These are phyloP conservation scores for Alitta virens DNA, from an alignment of 2,888 invertebrate species.

Conservation along the genomic window DNA sequence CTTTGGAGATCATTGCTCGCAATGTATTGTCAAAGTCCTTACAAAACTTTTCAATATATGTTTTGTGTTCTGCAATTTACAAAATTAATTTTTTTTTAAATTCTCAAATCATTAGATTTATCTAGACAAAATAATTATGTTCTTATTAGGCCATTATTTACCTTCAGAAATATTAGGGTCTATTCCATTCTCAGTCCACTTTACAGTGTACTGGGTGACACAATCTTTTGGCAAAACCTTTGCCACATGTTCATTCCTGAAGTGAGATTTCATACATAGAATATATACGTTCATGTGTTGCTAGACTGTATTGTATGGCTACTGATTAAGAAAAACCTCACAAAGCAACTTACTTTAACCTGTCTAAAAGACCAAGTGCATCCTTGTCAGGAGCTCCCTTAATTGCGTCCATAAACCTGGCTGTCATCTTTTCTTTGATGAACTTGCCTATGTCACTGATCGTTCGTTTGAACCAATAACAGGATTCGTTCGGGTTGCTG, in stretches of 20 bases:
- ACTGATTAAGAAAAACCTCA: too few species aligned
- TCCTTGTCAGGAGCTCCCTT: neutral
- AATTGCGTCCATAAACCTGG: neutral
- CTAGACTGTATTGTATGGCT: too few species aligned
- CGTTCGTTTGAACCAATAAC: conserved; percentile 1
- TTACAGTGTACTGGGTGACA: neutral
- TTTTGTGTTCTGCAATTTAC: neutral
- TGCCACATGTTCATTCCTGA: neutral
- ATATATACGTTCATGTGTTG: too few species aligned
- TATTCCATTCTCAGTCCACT: neutral
- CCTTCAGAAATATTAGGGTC: neutral
- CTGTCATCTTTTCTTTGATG: neutral
- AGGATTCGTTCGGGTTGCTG: neutral
- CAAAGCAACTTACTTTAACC: too few species aligned
- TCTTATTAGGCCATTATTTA: neutral
- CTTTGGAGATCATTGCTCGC: neutral
- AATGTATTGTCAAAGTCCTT: neutral
- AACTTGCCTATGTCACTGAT: neutral
- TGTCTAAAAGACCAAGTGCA: neutral
- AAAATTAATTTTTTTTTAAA: too few species aligned
- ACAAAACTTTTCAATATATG: neutral
- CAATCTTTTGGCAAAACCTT: neutral
- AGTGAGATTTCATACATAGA: too few species aligned
- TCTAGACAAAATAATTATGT: too few species aligned
- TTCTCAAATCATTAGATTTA: too few species aligned